These are phyloP conservation scores for Diarsia dahlii DNA, from an alignment of 2,888 invertebrate species.

Conservation along the genomic window DNA sequence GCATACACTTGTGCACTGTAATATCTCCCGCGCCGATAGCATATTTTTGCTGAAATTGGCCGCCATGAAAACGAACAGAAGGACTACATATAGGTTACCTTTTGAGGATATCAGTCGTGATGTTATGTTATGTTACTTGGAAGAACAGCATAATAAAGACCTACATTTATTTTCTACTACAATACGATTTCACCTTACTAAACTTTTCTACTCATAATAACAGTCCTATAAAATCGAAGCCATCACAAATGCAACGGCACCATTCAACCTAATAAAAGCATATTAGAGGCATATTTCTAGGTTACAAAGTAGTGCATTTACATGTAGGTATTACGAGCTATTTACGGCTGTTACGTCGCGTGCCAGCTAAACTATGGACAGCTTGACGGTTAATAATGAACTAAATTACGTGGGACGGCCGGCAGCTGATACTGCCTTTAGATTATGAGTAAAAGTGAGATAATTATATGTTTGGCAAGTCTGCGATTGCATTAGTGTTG, in stretches of 20 bases:
- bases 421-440: not conserved
- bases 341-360: slow-evolving; percentile 21
- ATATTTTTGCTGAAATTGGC: too few species aligned
- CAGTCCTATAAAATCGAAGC: not conserved
- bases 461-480: not conserved
- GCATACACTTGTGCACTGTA: too few species aligned
- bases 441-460: slow-evolving; percentile 11
- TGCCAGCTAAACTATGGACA: slow-evolving; percentile 20
- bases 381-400: slow-evolving; percentile 22
- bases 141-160: not conserved
- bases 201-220: not conserved
- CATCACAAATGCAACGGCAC: not conserved
- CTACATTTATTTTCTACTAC: not conserved
- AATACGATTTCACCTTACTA: not conserved
- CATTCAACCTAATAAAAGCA: not conserved
- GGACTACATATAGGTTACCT: too few species aligned
- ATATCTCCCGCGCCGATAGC: too few species aligned
- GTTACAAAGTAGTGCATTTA: slow-evolving; percentile 18
- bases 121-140: too few species aligned
- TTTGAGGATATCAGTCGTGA: too few species aligned
- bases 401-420: slow-evolving; percentile 19
- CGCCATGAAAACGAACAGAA: too few species aligned
- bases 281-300: not conserved
- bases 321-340: slow-evolving; percentile 11
- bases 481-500: not conserved